A percentile compares a stretch with the other conserved stretches of the same genome.
Evolutionary conservation across 2,797 vertebrate species (phyloP).

Genomic region (Morelia viridis): DNA sequence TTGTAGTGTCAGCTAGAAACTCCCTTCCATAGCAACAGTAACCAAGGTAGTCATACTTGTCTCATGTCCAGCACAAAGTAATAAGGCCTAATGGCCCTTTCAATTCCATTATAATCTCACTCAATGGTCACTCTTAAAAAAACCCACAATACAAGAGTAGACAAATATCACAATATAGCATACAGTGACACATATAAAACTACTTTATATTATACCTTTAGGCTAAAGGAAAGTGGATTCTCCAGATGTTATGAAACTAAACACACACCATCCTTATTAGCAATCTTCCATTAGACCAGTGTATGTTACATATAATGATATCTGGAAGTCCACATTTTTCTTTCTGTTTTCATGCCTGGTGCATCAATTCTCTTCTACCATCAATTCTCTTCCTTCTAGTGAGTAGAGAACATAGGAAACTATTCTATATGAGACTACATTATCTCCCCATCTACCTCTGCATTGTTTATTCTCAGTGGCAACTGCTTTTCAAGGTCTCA

Average conservation of each 20-base stretch:
- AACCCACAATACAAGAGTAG: not conserved
- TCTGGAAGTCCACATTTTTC: not conserved
- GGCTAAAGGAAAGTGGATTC: not conserved
- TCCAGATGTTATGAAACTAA: not conserved
- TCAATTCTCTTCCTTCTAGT: not conserved
- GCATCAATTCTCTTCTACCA: not conserved
- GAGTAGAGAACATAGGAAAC: not conserved
- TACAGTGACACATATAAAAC: not conserved
- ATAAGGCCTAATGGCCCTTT: not conserved
- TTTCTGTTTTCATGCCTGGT: not conserved
- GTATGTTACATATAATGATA: not conserved
- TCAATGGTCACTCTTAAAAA: not conserved
- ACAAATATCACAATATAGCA: not conserved
- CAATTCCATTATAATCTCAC: not conserved
- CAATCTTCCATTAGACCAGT: not conserved
- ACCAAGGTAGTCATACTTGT: not conserved
- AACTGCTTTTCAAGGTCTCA: not conserved
- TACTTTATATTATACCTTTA: not conserved
- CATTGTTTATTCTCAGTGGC: not conserved
- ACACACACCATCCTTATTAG: not conserved
- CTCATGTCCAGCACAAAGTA: not conserved
- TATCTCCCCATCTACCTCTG: not conserved
- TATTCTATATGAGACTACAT: not conserved
- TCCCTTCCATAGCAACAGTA: not conserved
- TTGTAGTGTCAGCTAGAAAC: not conserved